Evolutionary conservation across 2,113 vertebrate genomes (phyloP).

Genomic region (Strix aluco): DNA sequence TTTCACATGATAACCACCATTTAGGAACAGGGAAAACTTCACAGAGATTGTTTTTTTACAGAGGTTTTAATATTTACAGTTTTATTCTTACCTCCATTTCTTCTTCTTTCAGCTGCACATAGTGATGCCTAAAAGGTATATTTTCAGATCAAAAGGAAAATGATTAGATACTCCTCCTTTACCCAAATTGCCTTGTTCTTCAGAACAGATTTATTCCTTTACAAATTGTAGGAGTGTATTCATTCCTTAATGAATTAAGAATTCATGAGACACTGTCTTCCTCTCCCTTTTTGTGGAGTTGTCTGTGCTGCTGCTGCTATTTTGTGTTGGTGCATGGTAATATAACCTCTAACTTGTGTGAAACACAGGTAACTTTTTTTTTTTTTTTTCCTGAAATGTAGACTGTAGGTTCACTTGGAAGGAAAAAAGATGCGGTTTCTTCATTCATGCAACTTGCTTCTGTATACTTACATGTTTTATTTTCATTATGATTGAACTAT

Average conservation of each 20-base stretch:
- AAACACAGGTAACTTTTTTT: background rate
- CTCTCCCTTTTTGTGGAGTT: background rate
- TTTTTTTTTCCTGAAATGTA: background rate
- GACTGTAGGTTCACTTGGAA: background rate
- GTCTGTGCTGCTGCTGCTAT: background rate
- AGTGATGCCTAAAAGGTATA: background rate
- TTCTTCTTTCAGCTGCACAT: background rate
- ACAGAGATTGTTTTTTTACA: background rate
- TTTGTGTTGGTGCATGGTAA: background rate
- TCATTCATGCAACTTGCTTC: background rate
- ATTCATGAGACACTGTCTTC: background rate
- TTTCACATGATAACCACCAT: background rate
- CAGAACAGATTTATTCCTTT: background rate
- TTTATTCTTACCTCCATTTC: constrained; percentile 3
- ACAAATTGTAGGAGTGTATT: background rate
- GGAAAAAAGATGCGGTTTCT: background rate
- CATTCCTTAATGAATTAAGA: constrained; percentile 10
- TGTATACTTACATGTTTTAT: background rate
- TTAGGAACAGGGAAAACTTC: background rate
- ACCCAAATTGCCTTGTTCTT: background rate
- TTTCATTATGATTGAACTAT: background rate
- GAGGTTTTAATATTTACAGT: background rate
- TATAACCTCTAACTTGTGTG: background rate
- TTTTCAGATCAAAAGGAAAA: constrained; percentile 40
- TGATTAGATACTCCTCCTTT: background rate